Evolutionary conservation across 1,140 invertebrate genomes (phyloP).

Genomic region (Ceratosolen fusciceps): DNA sequence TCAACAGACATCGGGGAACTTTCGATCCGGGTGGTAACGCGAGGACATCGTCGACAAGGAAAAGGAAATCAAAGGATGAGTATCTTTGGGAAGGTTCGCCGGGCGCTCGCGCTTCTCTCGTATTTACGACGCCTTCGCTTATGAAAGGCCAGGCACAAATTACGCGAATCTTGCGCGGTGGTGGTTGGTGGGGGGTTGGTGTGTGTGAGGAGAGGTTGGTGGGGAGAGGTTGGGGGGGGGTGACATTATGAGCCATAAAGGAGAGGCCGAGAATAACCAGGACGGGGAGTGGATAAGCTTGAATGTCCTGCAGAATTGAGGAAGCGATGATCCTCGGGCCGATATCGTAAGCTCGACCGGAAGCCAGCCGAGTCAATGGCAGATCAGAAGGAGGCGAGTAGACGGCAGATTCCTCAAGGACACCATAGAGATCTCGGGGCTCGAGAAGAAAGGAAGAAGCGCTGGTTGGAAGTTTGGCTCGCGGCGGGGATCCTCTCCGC

Average conservation of each 20-base stretch:
- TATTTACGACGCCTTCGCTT: background rate
- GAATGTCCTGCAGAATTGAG: background rate
- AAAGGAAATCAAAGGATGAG: too few species aligned
- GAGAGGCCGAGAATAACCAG: background rate
- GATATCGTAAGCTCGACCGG: background rate
- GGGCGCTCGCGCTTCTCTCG: background rate
- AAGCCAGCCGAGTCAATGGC: background rate
- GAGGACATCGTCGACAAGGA: too few species aligned
- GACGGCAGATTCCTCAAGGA: background rate
- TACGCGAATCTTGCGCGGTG: background rate
- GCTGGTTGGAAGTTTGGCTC: background rate
- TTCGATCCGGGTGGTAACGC: too few species aligned
- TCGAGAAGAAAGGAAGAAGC: background rate
- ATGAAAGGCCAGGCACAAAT: background rate
- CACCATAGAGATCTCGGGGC: background rate
- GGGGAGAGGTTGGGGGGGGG: too few species aligned
- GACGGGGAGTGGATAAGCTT: background rate
- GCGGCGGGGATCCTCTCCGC: background rate
- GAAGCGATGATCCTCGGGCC: background rate
- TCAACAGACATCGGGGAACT: too few species aligned
- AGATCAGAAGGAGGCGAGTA: background rate
- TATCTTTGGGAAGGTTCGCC: too few species aligned
- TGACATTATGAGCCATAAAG: background rate
- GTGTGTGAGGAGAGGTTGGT: too few species aligned
- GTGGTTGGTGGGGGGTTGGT: too few species aligned